Percentiles rank a stretch among this genome's conserved stretches.
phyloP scores from a whole-genome alignment of 2,797 vertebrate genomes.

The Coccyzus lansbergi region DNA sequence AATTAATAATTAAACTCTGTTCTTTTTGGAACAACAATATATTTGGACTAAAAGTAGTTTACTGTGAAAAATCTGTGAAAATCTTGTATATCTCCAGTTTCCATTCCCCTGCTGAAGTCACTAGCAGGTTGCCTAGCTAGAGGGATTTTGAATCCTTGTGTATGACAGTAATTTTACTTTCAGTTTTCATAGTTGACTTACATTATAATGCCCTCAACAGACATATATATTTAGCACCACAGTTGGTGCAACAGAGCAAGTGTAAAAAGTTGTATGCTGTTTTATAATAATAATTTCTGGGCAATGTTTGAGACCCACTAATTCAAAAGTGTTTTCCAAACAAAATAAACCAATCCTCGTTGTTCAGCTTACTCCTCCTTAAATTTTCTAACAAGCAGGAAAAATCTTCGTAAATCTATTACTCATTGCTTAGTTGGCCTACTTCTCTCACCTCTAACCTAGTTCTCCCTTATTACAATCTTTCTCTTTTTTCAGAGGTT shows the following conservation, averaged over 20 bases:
- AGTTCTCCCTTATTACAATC: background rate
- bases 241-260: background rate
- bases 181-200: background rate
- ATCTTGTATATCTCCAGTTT: background rate
- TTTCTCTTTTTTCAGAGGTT: background rate
- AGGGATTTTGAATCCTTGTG: background rate
- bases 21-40: background rate
- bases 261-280: background rate
- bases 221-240: background rate
- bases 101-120: background rate
- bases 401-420: background rate
- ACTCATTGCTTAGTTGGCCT: background rate
- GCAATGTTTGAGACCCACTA: background rate
- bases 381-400: slow-evolving; percentile 1
- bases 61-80: background rate
- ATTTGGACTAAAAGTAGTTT: background rate
- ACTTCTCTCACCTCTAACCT: slow-evolving; percentile 23
- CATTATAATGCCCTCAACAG: background rate
- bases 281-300: background rate
- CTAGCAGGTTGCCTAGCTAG: background rate
- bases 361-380: background rate
- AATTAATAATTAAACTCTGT: background rate
- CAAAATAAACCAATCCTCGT: background rate
- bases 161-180: background rate
- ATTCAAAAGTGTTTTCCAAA: background rate